Conservation (phyloP, 2,888 invertebrate species). For the Drosophila imparisetae region DNA sequence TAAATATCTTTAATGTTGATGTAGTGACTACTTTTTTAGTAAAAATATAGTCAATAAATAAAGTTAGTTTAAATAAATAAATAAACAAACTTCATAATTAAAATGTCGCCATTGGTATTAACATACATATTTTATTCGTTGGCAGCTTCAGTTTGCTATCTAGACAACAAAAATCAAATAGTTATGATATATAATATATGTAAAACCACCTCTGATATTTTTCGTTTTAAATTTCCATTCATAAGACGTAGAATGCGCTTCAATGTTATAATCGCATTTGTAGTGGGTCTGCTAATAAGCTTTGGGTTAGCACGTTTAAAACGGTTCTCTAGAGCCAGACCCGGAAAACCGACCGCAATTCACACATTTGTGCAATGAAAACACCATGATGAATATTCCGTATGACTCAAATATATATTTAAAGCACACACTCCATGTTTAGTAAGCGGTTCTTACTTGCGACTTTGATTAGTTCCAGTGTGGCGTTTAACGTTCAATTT, state of each 20-base stretch:
- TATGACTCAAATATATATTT: conserved; percentile 5
- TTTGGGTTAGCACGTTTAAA: conserved; percentile 26
- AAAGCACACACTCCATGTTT: not conserved
- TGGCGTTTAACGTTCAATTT: conserved; percentile 34
- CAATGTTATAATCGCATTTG: conserved; percentile 2
- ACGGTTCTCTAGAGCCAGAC: conserved; percentile 10
- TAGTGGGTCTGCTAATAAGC: conserved; percentile 10
- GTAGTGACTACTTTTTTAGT: not conserved
- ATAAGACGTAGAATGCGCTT: not conserved
- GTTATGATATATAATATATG: not conserved
- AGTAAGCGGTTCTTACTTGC: conserved; percentile 19
- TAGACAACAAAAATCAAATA: not conserved
- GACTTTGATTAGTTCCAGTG: conserved; percentile 24
- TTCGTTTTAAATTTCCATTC: conserved; percentile 8
- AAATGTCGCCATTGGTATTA: not conserved
- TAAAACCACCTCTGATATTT: not conserved
- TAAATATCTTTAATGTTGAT: conserved; percentile 27
- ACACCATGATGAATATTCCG: conserved; percentile 20
- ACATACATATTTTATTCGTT: not conserved
- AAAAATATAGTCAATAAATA: not conserved
- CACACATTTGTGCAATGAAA: conserved; percentile 24
- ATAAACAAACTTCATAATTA: not conserved
- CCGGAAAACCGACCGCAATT: conserved; percentile 17
- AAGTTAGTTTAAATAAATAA: not conserved
- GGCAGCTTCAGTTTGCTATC: not conserved